Base-by-base conservation (phyloP, 2,113 vertebrate genomes). In the Genyomyrus donnyi region DNA sequence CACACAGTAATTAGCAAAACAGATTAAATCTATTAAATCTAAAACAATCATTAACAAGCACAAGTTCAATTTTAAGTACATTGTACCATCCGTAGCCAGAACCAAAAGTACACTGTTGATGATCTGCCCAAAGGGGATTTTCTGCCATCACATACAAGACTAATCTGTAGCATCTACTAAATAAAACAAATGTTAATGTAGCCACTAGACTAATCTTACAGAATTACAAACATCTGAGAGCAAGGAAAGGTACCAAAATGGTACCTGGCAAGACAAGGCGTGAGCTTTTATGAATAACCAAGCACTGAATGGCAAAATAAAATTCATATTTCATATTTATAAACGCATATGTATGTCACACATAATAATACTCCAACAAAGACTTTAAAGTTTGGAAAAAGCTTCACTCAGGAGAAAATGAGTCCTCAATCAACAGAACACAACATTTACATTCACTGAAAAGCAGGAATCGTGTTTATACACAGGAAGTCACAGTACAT, bases 71-170 rank as follows among this genome's bases (percentile, higher is more conserved):
- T 74, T 42, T 74, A 53, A 88, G 58, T 27, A 52, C 35, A 80
- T 56, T 83, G 89, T 88, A 90, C 89, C 86, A 88, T 58, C 74
- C 27, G 70, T 88, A 66, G 87, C 86, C 87, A 58, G 35, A 88
- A 84, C 13, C 46, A 46, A 70, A 53, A 62, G 10, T n/a, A 88
- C 45, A 31, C n/a, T 52, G 24, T n/a, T 24, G 74, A 45, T 56
- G 9, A 52, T 39, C 49, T 52, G 5, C 27, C 48, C 27, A 39
- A 27, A 50, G 39, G 31, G 80, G 80, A 84, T 45, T 24, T 84
- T 84, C 80, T 84, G 80, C 42, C 19, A 0, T 84, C 42, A 45
- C 80, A 24, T 39, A 45, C 45, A 7, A 83, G 48, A 27, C n/a
- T 39, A 35, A 3, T 77, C 46, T 24, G 21, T 11, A 46, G 80